A percentile compares a stretch with the other conserved stretches of the same genome.
These are phyloP conservation scores for Xestia c-nigrum DNA, from an alignment of 2,888 invertebrate species.

Conservation along the genomic window DNA sequence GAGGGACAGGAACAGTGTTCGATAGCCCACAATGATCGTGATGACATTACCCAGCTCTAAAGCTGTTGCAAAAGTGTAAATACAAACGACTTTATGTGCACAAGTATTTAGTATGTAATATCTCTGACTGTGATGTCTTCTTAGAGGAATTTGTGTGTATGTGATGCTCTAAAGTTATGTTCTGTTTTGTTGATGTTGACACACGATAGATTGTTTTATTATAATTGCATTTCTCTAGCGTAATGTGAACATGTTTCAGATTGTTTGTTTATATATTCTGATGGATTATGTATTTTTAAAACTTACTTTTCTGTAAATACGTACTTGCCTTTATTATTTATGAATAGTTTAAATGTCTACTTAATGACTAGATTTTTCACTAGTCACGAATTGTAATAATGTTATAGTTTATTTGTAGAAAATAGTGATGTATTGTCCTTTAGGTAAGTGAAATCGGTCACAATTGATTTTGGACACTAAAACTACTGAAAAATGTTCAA, in stretches of 20 bases:
- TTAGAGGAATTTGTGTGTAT: conserved; percentile 86
- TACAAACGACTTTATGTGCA: conserved; percentile 60
- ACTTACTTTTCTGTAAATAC: conserved; percentile 84
- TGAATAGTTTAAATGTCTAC: conserved; percentile 81
- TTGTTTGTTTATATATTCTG: conserved; percentile 81
- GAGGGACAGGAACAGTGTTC: conserved; percentile 85
- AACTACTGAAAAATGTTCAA: conserved; percentile 50
- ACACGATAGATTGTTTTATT: conserved; percentile 76
- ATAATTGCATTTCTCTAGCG: conserved; percentile 84
- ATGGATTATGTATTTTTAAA: conserved; percentile 74
- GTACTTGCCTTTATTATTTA: conserved; percentile 83
- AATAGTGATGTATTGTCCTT: conserved; percentile 58
- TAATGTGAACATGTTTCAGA: conserved; percentile 77
- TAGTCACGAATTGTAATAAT: conserved; percentile 84
- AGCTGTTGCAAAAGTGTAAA: conserved; percentile 65
- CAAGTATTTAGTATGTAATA: conserved; percentile 75
- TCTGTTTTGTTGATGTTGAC: conserved; percentile 84
- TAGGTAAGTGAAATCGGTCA: conserved; percentile 66
- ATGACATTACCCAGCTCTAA: conserved; percentile 52
- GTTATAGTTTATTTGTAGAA: conserved; percentile 63
- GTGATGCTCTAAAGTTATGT: conserved; percentile 82
- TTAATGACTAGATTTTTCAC: conserved; percentile 88
- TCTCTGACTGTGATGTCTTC: conserved; percentile 90
- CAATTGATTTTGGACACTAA: conserved; percentile 63
- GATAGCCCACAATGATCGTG: conserved; percentile 81